Base-by-base conservation (phyloP, 2,888 invertebrate species). In the Caradrina clavipalpis region DNA sequence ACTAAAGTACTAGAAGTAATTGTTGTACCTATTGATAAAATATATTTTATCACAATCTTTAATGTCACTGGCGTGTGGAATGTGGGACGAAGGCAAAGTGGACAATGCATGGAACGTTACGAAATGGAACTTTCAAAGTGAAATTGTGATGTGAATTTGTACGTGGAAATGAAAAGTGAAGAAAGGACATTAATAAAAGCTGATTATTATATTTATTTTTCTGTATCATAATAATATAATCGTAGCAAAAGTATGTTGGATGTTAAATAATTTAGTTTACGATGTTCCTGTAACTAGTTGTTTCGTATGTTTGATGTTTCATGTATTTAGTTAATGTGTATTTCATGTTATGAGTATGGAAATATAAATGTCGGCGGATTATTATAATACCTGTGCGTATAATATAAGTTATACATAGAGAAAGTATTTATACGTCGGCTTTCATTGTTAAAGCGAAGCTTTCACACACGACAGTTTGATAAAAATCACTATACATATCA, bases 401-500 rank as follows among this genome's bases (percentile, higher is more conserved):
- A 83, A 62, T 22, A 65, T 86, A 81, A 71, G 35, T 85, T 86
- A 82, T 79, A 80, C 79, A 83, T 85, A 82, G 82, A 86, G 68
- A 76, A 78, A 82, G 82, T 83, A 81, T 82, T 83, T 83, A 77
- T 81, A 78, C 81, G 88, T 91, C 86, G 86, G 95, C 95, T 95
- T 95, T 94, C 88, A 90, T 87, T 90, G 94, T 93, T 91, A 85
- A 93, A 93, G 93, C 92, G 88, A 89, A 88, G 94, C 94, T 94
- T 93, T 90, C 89, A 90, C 88, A 87, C 87, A 88, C 80, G 82
- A 86, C 87, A 84, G 87, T 87, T 88, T 83, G 86, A 86, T 83
- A 85, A 87, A 63, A 53, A 90, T 90, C 93, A 93, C 92, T 90
- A 92, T 92, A 95, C 95, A 96, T 96, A 96, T 96, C 95, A 94